Base-by-base conservation (phyloP, 2,888 invertebrate species). In the Boloria euphrosyne region DNA sequence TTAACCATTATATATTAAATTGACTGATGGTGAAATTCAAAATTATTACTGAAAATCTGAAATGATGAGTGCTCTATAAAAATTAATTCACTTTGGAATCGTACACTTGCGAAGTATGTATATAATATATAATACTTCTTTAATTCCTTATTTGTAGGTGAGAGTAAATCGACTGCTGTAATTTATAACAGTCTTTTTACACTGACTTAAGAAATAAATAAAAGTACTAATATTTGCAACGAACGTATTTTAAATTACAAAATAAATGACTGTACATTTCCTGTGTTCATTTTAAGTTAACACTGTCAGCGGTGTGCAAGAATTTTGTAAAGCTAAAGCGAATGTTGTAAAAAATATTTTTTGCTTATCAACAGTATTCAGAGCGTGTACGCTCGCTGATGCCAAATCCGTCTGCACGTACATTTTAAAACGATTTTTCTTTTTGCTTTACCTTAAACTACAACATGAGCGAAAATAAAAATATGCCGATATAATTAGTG, bases 331-430 rank as follows among this genome's bases (percentile, higher is more conserved):
- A 61, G 22, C 51, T 13, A 13, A 10, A 54, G 31, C 47, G 16
- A 31, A 51, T 58, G 16, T 58, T 64, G 22, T 64, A 51, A 63
- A 31, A 38, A 17, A 38, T 31, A 31, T 55, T 43, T 63, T 57
- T 64, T 44, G 50, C 44, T 57, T 58, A 50, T 27, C 49, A 31
- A 16, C 38, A 47, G 49, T 50, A 54, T 55, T 51, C 46, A 31
- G 44, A 17, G 46, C 50, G 51, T 46, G 57, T n/a, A 43, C 31
- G 38, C 58, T 58, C 22, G 57, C 51, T 57, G 57, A 52, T 64
- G 64, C 64, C 27, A 58, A 64, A 58, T 49, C 57, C 31, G 57
- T 52, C 57, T 58, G 51, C 64, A 46, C 51, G 51, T 46, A 44
- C 31, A 58, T 51, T 64, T 63, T 43, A 55, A 57, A 57, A 57